Evolutionary conservation across 2,888 invertebrate species (phyloP), one percentile per base, ranked within the genome.

Genomic region (Hemistola chrysoprasaria): DNA sequence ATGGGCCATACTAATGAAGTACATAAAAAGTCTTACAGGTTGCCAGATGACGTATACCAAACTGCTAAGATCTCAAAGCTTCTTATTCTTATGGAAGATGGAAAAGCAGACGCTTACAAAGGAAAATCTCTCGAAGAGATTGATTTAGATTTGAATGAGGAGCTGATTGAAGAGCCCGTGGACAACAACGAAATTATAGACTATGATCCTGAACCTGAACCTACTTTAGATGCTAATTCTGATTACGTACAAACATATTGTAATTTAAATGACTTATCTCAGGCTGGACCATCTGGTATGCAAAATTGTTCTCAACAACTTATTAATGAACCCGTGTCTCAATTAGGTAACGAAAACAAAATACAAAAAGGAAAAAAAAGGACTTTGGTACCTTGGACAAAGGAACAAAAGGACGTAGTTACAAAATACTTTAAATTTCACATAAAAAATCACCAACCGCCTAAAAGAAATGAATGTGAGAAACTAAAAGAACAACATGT

Each of bases 391-490:
- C 38, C 38, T 8, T 51, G 45, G 47, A 47, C 53, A 20, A 24
- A 28, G 5, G 47, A 49, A 44, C 47, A 34, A 49, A 49, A 49
- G 37, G 20, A 47, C 20, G 40, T 53, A 0, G 42, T 52, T n/a
- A 46, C 38, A 6, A 45, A 41, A 33, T 40, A 27, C 10, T 54
- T 54, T 24, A 47, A 48, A 49, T 8, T 29, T 0, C 50, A 54
- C 21, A 54, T 54, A n/a, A 33, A 24, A 6, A 1, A 39, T 39
- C 33, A 49, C 27, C 22, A 38, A 31, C 44, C 53, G 1, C 53
- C 53, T 6, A 53, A 53, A 53, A 29, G 50, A 11, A 7, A 21
- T 10, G 52, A 57, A 46, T 57, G 56, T 30, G 56, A 53, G 1
- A 10, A 33, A 35, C 22, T 56, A 39, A 46, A 41, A 41, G n/a